Evolutionary conservation across 2,888 invertebrate species (phyloP).

Genomic region (Arenicola marina): DNA sequence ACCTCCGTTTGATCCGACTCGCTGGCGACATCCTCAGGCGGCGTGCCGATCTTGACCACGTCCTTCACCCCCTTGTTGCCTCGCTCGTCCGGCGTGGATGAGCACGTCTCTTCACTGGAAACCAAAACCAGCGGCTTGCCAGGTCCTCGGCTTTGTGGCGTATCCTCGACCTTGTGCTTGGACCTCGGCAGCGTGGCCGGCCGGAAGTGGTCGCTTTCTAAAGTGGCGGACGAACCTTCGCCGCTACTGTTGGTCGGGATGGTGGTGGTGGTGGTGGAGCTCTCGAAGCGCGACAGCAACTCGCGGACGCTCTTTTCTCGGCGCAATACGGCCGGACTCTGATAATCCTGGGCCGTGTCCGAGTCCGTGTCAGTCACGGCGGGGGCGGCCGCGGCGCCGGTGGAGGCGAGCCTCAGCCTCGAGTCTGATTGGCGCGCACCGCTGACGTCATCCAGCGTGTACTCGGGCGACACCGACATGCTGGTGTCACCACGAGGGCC

Average conservation of each 20-base stretch:
- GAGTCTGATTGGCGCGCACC: background rate
- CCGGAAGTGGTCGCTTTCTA: too few relatives aligned
- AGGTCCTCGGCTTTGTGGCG: too few relatives aligned
- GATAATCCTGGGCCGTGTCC: background rate
- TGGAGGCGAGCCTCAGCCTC: background rate
- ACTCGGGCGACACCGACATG: conserved; percentile 1
- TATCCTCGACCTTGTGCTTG: background rate
- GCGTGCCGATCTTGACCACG: background rate
- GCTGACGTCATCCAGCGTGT: background rate
- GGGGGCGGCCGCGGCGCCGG: too few relatives aligned
- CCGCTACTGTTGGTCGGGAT: background rate
- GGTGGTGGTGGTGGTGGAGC: background rate
- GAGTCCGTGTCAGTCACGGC: background rate
- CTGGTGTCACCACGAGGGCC: too few relatives aligned
- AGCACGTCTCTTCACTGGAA: background rate
- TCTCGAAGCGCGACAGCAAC: conserved; percentile 1
- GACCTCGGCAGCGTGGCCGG: background rate
- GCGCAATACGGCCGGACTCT: background rate
- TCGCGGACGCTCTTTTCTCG: conserved; percentile 2
- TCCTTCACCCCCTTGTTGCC: background rate
- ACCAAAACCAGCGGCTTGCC: too few relatives aligned
- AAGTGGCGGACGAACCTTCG: background rate
- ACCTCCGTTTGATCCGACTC: too few relatives aligned
- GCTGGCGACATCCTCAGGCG: too few relatives aligned
- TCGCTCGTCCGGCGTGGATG: background rate